These are phyloP conservation scores for Cyrtorhinus lividipennis DNA, from an alignment of 1,140 invertebrate species.

Conservation along the genomic window DNA sequence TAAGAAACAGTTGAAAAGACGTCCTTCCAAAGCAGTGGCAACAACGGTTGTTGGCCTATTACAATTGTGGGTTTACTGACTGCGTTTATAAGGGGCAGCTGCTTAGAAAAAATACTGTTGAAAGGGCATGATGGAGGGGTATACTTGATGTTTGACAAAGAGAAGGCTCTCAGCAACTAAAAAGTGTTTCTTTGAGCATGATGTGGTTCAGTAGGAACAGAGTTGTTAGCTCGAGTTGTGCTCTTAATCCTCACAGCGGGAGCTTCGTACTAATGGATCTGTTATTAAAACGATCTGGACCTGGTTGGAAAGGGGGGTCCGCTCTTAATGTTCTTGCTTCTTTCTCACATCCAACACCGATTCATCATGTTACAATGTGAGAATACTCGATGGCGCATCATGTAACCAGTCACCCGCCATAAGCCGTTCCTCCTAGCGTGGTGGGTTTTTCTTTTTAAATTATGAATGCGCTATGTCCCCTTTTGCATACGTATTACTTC, in stretches of 20 bases:
- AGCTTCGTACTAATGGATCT: conserved; percentile 8
- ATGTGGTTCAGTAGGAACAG: background rate
- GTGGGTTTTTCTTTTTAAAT: too few species aligned
- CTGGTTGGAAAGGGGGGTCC: background rate
- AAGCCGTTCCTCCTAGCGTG: too few species aligned
- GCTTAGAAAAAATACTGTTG: background rate
- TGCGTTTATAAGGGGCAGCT: background rate
- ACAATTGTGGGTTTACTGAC: background rate
- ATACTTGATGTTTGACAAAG: conserved; percentile 1
- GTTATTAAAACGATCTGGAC: conserved; percentile 6
- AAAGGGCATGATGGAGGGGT: background rate
- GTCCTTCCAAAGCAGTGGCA: background rate
- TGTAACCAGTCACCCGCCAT: too few species aligned
- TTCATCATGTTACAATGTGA: background rate
- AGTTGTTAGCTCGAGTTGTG: conserved; percentile 1
- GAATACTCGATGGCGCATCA: too few species aligned
- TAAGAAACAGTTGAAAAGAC: too few species aligned
- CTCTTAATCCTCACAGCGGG: conserved; percentile 8
- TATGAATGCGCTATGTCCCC: too few species aligned
- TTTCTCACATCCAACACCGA: background rate
- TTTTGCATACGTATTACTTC: too few species aligned
- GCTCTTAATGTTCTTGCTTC: background rate
- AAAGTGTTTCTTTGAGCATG: conserved; percentile 1
- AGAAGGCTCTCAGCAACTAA: background rate
- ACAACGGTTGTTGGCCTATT: background rate